phyloP scores from a whole-genome alignment of 2,888 invertebrate species.

The Tenthredo amoena region DNA sequence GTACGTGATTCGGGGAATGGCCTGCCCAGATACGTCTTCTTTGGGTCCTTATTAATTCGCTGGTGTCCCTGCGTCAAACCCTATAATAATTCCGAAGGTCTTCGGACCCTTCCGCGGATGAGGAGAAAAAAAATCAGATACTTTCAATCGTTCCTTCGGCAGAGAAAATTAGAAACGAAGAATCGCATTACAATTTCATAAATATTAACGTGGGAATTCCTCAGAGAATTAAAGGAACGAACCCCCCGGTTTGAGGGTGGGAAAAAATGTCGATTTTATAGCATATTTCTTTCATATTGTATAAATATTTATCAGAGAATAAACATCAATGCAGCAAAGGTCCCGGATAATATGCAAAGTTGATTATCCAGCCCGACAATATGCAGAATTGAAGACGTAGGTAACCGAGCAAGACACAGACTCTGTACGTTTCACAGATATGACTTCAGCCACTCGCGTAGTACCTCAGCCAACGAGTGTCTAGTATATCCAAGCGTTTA shows the following conservation, averaged over 20 bases:
- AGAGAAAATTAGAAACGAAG: not conserved
- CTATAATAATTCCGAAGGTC: not conserved
- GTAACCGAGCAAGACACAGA: not conserved
- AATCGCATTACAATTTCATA: not conserved
- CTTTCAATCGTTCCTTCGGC: not conserved
- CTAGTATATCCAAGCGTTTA: constrained; percentile 48
- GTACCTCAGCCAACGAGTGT: not conserved
- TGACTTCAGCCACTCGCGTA: constrained; percentile 12
- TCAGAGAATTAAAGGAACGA: not conserved
- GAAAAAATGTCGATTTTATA: constrained; percentile 4
- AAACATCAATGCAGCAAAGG: not conserved
- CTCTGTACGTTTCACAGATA: constrained; percentile 22
- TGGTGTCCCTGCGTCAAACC: not conserved
- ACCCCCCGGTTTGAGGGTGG: not conserved
- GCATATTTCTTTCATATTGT: not conserved
- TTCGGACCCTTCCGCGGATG: not conserved
- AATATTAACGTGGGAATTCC: constrained; percentile 16
- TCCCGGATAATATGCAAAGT: not conserved
- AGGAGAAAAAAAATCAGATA: not conserved
- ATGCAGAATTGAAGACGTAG: constrained; percentile 27
- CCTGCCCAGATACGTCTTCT: constrained; percentile 30
- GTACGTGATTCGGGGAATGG: constrained; percentile 24
- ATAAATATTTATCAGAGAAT: constrained; percentile 22
- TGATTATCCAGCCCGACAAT: constrained; percentile 21
- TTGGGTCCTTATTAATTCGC: constrained; percentile 27